Percentiles rank a stretch among this genome's conserved stretches.
phyloP scores from a whole-genome alignment of 2,888 invertebrate genomes.

The Odontothrips loti region DNA sequence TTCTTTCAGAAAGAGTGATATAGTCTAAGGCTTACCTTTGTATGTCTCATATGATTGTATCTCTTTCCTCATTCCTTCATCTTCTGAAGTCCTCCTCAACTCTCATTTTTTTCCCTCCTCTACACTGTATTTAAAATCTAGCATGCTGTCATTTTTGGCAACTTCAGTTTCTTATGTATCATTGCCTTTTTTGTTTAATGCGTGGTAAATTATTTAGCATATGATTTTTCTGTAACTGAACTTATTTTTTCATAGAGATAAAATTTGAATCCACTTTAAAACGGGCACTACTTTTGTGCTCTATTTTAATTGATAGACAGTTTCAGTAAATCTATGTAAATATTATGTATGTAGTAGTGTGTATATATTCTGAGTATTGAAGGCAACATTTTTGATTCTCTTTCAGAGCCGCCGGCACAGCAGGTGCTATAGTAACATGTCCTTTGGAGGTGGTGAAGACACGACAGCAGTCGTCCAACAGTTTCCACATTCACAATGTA shows the following conservation, averaged over 20 bases:
- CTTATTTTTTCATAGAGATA: not conserved
- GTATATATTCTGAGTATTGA: not conserved
- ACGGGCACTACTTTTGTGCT: not conserved
- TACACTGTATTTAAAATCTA: not conserved
- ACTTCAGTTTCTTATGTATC: not conserved
- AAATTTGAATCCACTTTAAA: not conserved
- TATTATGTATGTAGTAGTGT: not conserved
- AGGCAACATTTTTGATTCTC: constrained; percentile 36
- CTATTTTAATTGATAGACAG: not conserved
- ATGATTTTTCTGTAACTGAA: not conserved
- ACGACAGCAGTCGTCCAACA: constrained; percentile 86
- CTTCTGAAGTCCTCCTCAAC: no score
- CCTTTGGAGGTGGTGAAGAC: constrained; percentile 98
- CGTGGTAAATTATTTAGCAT: not conserved
- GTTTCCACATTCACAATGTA: constrained; percentile 48
- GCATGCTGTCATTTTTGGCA: not conserved
- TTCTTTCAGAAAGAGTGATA: no score
- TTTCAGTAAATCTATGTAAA: not conserved
- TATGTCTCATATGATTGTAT: no score
- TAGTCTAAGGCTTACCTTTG: no score
- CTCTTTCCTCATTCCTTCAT: no score
- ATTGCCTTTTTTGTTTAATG: not conserved
- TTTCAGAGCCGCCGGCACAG: constrained; percentile 89
- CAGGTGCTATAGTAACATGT: constrained; percentile 94
- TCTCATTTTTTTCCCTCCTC: not conserved